These are phyloP conservation scores for Lutjanus erythropterus DNA, from an alignment of 2,113 vertebrate genomes.

Conservation along the genomic window DNA sequence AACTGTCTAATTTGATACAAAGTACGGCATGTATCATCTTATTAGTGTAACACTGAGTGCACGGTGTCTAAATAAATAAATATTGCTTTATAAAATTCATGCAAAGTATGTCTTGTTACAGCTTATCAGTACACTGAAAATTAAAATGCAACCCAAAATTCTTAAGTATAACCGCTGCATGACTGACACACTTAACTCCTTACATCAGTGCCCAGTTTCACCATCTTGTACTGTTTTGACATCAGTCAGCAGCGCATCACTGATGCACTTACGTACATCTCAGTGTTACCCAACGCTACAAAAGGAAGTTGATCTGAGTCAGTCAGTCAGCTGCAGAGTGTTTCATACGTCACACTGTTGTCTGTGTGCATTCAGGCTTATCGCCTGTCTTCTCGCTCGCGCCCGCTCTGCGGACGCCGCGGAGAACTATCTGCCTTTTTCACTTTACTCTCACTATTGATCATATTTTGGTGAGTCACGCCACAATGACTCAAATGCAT, in stretches of 20 bases:
- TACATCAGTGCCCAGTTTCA: constrained; percentile 35
- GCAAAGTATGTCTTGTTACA: too few relatives aligned
- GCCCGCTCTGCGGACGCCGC: constrained; percentile 25
- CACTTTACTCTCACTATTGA: constrained; percentile 70
- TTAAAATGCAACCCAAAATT: too few relatives aligned
- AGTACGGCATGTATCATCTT: too few relatives aligned
- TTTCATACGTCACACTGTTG: constrained; percentile 70
- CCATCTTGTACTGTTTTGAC: constrained; percentile 59
- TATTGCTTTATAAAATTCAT: too few relatives aligned
- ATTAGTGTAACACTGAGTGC: too few relatives aligned
- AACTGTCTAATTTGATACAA: too few relatives aligned
- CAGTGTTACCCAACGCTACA: constrained; percentile 61
- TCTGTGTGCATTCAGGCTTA: constrained; percentile 63
- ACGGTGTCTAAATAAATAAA: too few relatives aligned
- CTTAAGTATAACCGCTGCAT: constrained; percentile 9
- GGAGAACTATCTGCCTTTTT: constrained; percentile 29
- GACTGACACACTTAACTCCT: constrained; percentile 3
- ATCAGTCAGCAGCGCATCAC: constrained; percentile 48
- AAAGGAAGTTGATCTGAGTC: constrained; percentile 75
- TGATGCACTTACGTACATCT: constrained; percentile 55
- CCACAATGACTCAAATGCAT: constrained; percentile 64
- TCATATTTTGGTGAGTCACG: constrained; percentile 74
- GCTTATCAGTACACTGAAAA: too few relatives aligned
- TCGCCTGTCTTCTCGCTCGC: constrained; percentile 53
- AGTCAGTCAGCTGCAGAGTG: constrained; percentile 72